These are phyloP conservation scores for Rhinichthys osculus DNA, from an alignment of 2,797 vertebrate species.

Conservation along the genomic window DNA sequence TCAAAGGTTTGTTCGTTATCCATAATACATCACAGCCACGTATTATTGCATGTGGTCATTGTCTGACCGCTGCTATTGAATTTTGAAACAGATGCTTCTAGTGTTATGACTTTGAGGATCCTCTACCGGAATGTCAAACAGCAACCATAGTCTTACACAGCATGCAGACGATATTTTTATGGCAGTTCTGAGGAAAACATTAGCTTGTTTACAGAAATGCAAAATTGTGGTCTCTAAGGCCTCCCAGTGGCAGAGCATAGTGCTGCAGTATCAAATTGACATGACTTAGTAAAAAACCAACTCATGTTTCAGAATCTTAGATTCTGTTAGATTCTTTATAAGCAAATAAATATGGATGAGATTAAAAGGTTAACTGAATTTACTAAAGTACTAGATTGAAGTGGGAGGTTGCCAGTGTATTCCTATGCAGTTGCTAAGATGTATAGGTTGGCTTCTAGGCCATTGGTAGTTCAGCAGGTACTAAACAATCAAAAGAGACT, in stretches of 20 bases:
- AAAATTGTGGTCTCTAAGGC: conserved; percentile 76
- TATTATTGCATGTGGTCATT: conserved; percentile 44
- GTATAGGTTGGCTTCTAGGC: neutral
- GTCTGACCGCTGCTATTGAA: conserved; percentile 45
- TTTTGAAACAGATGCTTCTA: conserved; percentile 47
- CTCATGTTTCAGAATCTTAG: neutral
- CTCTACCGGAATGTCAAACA: conserved; percentile 17
- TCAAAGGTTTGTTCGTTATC: conserved; percentile 58
- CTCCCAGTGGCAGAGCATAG: conserved; percentile 76
- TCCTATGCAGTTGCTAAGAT: neutral
- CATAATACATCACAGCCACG: conserved; percentile 59
- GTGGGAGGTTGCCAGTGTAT: neutral
- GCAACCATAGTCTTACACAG: conserved; percentile 27
- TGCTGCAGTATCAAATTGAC: conserved; percentile 59
- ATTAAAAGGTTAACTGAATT: neutral
- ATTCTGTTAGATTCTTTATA: neutral
- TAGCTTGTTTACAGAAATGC: neutral
- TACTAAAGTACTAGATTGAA: neutral
- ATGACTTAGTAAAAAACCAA: neutral
- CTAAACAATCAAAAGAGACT: neutral
- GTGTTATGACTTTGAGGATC: conserved; percentile 35
- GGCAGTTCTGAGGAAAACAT: conserved; percentile 33
- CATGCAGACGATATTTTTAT: neutral
- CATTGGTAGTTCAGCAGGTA: neutral
- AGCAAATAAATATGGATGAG: neutral